Evolutionary conservation across 2,113 vertebrate species (phyloP), one percentile per base, ranked within the genome.

Genomic region (Poecilia latipinna): DNA sequence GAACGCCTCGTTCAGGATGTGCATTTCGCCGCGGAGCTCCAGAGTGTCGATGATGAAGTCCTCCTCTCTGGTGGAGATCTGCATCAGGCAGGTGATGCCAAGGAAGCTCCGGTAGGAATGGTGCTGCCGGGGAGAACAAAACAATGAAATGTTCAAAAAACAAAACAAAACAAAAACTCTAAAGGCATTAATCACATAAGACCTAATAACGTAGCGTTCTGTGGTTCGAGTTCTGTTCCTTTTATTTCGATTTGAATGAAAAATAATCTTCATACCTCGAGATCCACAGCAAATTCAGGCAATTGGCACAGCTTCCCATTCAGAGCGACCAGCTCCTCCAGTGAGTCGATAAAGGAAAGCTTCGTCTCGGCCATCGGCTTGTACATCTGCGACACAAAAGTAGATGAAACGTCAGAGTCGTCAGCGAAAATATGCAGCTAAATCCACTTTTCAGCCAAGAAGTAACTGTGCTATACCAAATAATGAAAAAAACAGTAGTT

Each of bases 91-190:
- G 0, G 98, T 99, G 74, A 99, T 85, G 64, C 98, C 98, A 0
- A 98, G 92, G 86, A 99, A 99, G 78, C 95, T 99, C 84, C 98
- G 92, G 89, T 99, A 99, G 26, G 97, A 99, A 86, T 99, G 98
- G 81, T 99, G 98, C 98, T 99, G 82, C 0, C 1, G 61, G 4
- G 42, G 65, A 62, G 4, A 76, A 61, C 12, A 13, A 61, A 70
- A 37, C 35, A 37, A 37, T 37, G 3, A 61, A 15, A 61, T 39
- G 51, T 29, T 42, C 24, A 19, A 12, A 24, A 0, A 31, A 1
- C 12, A 29, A 31, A 26, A 26, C 26, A 72, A 32, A 15, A 13
- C 12, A 6, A 0, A 3, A 54, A 37, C 66, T 4, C 12, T 37
- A 37, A 0, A 13, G 70, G 15, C 1, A 28, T 67, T 26, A 44